phyloP scores from a whole-genome alignment of 1,140 invertebrate species.

The Bombus soroeensis region DNA sequence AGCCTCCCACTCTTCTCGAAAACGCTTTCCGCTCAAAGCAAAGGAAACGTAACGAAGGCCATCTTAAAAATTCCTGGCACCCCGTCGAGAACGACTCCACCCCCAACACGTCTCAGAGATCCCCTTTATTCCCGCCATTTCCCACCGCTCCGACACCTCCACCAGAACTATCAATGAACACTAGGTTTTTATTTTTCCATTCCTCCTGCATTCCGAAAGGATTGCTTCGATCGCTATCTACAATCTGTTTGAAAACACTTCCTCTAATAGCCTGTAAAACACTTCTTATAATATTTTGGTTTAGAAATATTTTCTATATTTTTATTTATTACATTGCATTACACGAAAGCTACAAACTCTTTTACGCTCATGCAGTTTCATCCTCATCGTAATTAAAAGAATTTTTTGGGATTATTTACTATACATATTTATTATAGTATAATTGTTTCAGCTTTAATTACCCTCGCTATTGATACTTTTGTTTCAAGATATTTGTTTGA shows the following conservation, averaged over 20 bases:
- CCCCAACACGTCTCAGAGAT: slow-evolving; percentile 46
- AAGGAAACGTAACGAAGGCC: slow-evolving; percentile 61
- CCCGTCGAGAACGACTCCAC: slow-evolving; percentile 64
- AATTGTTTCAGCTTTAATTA: neutral
- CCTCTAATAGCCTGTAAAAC: too few relatives aligned
- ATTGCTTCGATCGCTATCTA: neutral
- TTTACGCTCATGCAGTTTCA: too few relatives aligned
- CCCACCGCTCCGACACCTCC: slow-evolving; percentile 25
- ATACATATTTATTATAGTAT: neutral
- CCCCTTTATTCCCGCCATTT: slow-evolving; percentile 38
- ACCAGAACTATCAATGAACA: slow-evolving; percentile 64
- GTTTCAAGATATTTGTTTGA: neutral
- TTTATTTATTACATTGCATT: too few relatives aligned
- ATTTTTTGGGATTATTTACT: neutral
- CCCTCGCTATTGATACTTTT: neutral
- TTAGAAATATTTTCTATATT: neutral
- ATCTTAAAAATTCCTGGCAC: slow-evolving; percentile 73
- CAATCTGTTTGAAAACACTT: neutral
- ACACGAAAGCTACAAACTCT: too few relatives aligned
- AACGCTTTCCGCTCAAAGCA: slow-evolving; percentile 51
- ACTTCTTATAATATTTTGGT: neutral
- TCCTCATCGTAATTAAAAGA: neutral
- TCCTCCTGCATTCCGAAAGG: slow-evolving; percentile 17
- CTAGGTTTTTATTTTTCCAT: neutral
- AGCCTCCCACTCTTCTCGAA: slow-evolving; percentile 33